A percentile compares a stretch with the other conserved stretches of the same genome.
Conservation (phyloP, 2,113 vertebrate species). For the Mirza zaza region DNA sequence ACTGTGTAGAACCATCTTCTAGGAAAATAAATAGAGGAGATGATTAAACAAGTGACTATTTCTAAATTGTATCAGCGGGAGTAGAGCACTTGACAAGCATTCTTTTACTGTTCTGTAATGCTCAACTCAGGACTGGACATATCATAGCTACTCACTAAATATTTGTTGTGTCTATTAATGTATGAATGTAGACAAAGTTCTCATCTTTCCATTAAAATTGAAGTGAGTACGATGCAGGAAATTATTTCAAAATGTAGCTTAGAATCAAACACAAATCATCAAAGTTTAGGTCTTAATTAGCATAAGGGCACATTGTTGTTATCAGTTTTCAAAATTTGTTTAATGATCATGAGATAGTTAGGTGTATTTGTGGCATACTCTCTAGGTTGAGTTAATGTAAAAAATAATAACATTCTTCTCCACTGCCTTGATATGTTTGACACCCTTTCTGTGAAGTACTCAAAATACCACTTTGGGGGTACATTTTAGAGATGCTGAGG, state of each 20-base stretch:
- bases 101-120: neutral
- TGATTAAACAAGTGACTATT: slow-evolving; percentile 50
- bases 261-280: slow-evolving; percentile 17
- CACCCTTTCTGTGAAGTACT: neutral
- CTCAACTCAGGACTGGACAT: neutral
- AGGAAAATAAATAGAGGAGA: slow-evolving; percentile 64
- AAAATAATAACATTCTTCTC: neutral
- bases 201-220: slow-evolving; percentile 49
- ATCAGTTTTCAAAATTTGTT: slow-evolving; percentile 39
- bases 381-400: neutral
- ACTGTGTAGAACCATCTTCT: slow-evolving; percentile 58
- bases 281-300: slow-evolving; percentile 20
- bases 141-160: neutral
- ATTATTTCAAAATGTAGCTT: slow-evolving; percentile 38
- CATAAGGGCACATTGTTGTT: neutral
- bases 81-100: neutral
- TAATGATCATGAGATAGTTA: neutral
- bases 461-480: neutral
- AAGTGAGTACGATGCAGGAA: neutral
- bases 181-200: slow-evolving; percentile 38
- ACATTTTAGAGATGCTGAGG: neutral
- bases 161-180: slow-evolving; percentile 41
- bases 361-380: neutral
- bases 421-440: neutral
- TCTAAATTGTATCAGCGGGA: neutral